These are phyloP conservation scores for Phoenicopterus ruber DNA, from an alignment of 2,113 vertebrate genomes.

Conservation along the genomic window DNA sequence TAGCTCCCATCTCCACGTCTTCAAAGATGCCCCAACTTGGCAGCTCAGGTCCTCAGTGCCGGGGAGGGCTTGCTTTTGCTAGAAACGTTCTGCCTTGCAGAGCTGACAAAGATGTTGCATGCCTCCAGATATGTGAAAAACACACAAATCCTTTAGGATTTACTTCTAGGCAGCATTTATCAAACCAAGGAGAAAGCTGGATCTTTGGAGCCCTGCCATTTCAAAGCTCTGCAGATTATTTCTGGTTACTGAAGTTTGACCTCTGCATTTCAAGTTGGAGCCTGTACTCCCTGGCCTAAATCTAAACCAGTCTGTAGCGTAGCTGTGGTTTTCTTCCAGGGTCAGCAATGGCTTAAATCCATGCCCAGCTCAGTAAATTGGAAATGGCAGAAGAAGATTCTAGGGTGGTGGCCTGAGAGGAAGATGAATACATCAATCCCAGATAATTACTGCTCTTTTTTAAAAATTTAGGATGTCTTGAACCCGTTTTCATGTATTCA, in stretches of 20 bases:
- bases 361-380: constrained; percentile 39
- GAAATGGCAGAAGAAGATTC: constrained; percentile 50
- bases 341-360: constrained; percentile 59
- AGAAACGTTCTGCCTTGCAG: neutral
- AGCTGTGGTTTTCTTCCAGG: constrained; percentile 43
- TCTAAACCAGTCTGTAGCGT: constrained; percentile 9
- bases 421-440: constrained; percentile 23
- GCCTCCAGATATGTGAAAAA: neutral
- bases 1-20: neutral
- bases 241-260: constrained; percentile 45
- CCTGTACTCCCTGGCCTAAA: constrained; percentile 24
- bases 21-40: neutral
- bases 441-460: constrained; percentile 7
- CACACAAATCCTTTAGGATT: neutral
- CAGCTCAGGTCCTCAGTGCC: neutral
- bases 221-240: constrained; percentile 36
- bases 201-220: constrained; percentile 31
- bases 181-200: neutral
- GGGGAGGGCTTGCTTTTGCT: neutral
- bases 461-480: neutral
- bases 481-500: neutral
- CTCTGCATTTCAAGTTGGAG: constrained; percentile 17
- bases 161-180: neutral
- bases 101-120: neutral
- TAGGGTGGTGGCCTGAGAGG: neutral